These are phyloP conservation scores for Hydra vulgaris DNA, from an alignment of 30 jellyfish, hydroid and myxozoan genomes.

Conservation along the genomic window DNA sequence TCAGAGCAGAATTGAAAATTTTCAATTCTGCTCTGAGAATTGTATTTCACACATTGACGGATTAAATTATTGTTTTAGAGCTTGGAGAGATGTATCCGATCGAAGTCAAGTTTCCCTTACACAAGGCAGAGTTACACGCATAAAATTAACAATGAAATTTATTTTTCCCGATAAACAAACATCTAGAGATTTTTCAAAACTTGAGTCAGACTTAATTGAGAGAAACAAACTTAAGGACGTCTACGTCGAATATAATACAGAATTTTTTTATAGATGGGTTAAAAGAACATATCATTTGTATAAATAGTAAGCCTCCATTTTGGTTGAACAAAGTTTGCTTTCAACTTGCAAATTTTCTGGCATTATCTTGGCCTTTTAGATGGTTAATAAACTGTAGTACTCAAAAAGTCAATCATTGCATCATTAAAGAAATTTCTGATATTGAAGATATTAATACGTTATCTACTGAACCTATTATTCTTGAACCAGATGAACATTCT, in stretches of 20 bases:
- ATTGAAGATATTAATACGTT: not conserved
- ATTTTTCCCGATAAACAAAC: not conserved
- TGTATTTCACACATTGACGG: not conserved
- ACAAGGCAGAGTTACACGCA: not conserved
- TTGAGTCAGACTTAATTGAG: not conserved
- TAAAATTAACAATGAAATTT: not conserved
- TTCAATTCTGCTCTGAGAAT: not conserved
- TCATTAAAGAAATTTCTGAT: not conserved
- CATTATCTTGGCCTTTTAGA: not conserved
- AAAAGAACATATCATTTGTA: not conserved
- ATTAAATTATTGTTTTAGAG: not conserved
- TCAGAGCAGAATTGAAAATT: not conserved
- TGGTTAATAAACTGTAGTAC: not conserved
- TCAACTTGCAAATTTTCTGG: not conserved
- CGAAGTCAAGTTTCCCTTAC: not conserved
- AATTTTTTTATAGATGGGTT: not conserved
- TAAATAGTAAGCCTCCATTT: not conserved
- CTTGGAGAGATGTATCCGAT: not conserved
- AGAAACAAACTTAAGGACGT: not conserved
- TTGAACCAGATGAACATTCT: too few species aligned
- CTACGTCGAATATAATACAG: not conserved
- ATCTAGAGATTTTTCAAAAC: not conserved
- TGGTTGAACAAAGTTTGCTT: not conserved
- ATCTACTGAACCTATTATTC: too few species aligned
- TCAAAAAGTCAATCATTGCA: not conserved